These are phyloP conservation scores for Octodon degus DNA, from an alignment of 2,113 vertebrate species.

Conservation along the genomic window DNA sequence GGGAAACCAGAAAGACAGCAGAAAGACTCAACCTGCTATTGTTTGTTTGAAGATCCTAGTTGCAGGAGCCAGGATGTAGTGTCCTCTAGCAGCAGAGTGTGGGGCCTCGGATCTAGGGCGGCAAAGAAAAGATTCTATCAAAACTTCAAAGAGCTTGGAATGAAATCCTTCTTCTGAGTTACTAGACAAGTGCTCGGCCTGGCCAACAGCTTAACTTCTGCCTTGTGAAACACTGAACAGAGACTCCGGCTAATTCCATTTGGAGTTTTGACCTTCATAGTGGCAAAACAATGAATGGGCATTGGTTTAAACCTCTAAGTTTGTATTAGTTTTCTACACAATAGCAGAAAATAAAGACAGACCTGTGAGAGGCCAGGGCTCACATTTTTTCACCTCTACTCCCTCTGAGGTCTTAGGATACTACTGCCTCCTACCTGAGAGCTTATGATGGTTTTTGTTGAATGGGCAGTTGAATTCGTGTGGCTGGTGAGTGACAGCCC, in stretches of 20 bases:
- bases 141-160: neutral
- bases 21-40: neutral
- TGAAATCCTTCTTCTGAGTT: neutral
- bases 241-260: neutral
- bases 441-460: neutral
- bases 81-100: neutral
- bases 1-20: neutral
- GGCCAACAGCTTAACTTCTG: neutral
- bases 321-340: neutral
- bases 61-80: neutral
- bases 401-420: neutral
- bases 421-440: neutral
- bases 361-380: neutral
- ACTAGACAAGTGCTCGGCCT: neutral
- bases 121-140: neutral
- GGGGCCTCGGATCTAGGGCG: neutral
- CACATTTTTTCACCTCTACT: neutral
- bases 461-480: neutral
- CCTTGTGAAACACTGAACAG: neutral
- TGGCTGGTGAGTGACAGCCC: neutral
- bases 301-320: neutral
- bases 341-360: neutral
- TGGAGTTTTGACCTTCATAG: neutral
- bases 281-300: neutral
- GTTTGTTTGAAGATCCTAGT: neutral